Evolutionary conservation across 2,797 vertebrate species (phyloP), one percentile per base, ranked within the genome.

Genomic region (Moxostoma hubbsi): DNA sequence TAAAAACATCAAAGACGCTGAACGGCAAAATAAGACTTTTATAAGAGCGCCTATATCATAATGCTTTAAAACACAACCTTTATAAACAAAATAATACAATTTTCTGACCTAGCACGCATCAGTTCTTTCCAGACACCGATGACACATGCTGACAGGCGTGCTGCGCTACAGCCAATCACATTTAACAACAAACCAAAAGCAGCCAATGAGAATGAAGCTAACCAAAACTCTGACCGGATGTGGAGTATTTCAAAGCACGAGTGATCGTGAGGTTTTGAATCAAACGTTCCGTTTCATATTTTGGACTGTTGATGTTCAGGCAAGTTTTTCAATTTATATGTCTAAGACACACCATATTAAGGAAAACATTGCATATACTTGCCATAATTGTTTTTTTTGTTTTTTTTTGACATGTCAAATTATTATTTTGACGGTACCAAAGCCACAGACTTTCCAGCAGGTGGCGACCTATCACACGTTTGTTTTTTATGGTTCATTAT

Each of bases 101-200:
- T 88, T 53, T 85, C 94, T 95, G 93, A 94, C 93, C 94, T 95
- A 94, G 91, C 76, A n/a, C 43, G 61, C 61, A 71, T 85, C 79
- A 88, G 85, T 88, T 88, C 4, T 11, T 79, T 63, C 4, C 87
- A 54, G 66, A 13, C 58, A 16, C 45, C 11, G 69, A 64, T 5
- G 36, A 53, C 51, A 43, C 15, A 7, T 73, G 18, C 36, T 13
- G 76, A 78, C 5, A 89, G 87, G 84, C 82, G 90, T 89, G 83
- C 82, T 69, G 49, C 0, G 0, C 54, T 55, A 15, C 6, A 63
- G 45, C 93, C 93, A 93, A 94, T 94, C 70, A 85, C 3, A 63
- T 83, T 82, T 85, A 75, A 87, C 13, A 90, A 88, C 87, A 89
- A 12, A 24, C 58, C 62, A 82, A 18, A 9, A 18, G 63, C 43